A percentile compares a stretch with the other conserved stretches of the same genome.
Conservation (phyloP, 2,888 invertebrate genomes). For the Harpalus rufipes region DNA sequence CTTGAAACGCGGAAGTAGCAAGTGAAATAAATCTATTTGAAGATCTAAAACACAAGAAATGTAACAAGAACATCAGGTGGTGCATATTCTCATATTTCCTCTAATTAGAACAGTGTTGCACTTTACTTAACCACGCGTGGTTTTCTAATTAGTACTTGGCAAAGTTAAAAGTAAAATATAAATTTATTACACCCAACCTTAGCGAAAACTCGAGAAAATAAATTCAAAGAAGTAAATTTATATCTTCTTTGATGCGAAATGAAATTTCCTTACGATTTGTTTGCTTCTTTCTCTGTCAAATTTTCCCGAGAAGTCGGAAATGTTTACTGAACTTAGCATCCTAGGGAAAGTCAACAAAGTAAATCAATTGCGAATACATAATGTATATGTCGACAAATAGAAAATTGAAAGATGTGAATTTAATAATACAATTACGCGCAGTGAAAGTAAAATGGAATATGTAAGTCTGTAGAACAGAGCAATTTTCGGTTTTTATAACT, state of each 20-base stretch:
- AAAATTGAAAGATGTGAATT: conserved; percentile 29
- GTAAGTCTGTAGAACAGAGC: neutral
- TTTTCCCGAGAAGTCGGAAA: neutral
- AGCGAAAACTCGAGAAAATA: neutral
- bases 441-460: conserved; percentile 35
- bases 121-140: conserved; percentile 1
- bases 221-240: too few relatives aligned
- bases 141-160: conserved; percentile 6
- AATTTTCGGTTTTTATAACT: conserved; percentile 11
- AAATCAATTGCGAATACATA: conserved; percentile 36
- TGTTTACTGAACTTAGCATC: conserved; percentile 7
- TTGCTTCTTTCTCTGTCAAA: neutral
- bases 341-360: conserved; percentile 26
- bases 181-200: neutral
- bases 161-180: neutral
- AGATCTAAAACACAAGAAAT: neutral
- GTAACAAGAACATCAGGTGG: conserved; percentile 42
- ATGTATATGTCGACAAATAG: neutral
- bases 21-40: neutral
- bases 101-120: neutral
- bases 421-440: conserved; percentile 32
- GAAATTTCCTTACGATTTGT: neutral
- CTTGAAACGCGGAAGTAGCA: neutral
- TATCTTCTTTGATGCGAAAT: neutral
- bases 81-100: conserved; percentile 7